Conservation (phyloP, 2,797 vertebrate genomes). For the Squalus acanthias region DNA sequence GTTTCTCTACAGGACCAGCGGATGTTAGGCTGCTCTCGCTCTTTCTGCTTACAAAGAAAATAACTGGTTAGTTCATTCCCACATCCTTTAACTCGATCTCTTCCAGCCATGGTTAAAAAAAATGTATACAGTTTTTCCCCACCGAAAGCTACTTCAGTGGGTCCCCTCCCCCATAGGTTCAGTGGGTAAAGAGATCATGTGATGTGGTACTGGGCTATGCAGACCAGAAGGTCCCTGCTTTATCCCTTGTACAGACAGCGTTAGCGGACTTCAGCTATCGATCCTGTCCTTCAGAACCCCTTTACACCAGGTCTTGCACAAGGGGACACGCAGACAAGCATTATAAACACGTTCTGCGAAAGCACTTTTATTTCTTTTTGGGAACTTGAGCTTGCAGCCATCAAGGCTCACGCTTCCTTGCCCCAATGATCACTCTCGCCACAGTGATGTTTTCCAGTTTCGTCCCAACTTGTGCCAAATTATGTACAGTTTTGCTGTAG, state of each 20-base stretch:
- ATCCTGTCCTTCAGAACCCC: neutral
- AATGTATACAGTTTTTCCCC: neutral
- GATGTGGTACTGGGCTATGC: neutral
- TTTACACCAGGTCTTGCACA: neutral
- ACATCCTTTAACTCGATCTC: no score
- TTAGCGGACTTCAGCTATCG: neutral
- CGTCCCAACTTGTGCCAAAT: neutral
- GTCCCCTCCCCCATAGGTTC: neutral
- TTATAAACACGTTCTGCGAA: neutral
- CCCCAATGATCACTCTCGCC: neutral
- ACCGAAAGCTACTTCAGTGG: neutral
- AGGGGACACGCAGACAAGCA: neutral
- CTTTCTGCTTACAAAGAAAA: conserved; percentile 54
- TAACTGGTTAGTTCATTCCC: neutral
- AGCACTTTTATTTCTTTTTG: neutral
- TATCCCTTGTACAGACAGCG: neutral
- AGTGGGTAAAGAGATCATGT: neutral
- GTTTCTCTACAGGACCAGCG: conserved; percentile 52
- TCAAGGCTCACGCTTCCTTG: neutral
- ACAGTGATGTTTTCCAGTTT: no score
- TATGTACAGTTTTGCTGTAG: neutral
- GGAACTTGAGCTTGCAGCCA: neutral
- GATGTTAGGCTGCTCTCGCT: conserved; percentile 54
- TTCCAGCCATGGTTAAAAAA: neutral
- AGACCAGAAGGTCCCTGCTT: neutral